Conservation (phyloP, 2,888 invertebrate species). For the Conus canariensis region DNA sequence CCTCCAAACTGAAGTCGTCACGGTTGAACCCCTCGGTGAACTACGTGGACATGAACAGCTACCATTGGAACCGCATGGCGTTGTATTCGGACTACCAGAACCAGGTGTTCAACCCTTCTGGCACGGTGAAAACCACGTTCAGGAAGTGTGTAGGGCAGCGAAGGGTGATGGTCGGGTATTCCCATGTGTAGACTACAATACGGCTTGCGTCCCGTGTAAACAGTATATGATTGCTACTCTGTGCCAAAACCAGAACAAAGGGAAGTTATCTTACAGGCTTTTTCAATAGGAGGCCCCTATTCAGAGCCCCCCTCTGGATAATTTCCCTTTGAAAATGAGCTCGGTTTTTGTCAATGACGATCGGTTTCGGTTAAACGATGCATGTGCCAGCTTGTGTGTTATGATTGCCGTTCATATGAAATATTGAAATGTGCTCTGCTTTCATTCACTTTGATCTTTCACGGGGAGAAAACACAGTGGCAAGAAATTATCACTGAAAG, state of each 20-base stretch:
- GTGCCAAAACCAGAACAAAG: no score
- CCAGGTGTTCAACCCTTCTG: slow-evolving; percentile 36
- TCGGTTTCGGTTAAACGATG: no score
- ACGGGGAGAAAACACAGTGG: no score
- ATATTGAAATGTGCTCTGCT: no score
- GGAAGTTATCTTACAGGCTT: not conserved
- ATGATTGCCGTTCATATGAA: no score
- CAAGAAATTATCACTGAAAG: no score
- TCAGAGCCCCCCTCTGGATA: no score
- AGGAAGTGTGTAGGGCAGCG: slow-evolving; percentile 31
- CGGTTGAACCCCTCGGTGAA: slow-evolving; percentile 31
- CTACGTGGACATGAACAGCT: slow-evolving; percentile 46
- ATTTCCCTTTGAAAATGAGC: no score
- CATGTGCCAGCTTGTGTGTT: no score
- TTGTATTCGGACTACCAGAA: slow-evolving; percentile 44
- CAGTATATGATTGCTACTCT: no score
- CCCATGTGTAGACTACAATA: not conserved
- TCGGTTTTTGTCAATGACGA: no score
- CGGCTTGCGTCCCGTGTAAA: not conserved
- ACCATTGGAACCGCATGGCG: slow-evolving; percentile 46
- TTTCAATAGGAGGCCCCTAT: not conserved
- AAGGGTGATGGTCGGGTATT: not conserved
- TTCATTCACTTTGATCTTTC: no score
- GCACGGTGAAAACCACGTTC: slow-evolving; percentile 35
- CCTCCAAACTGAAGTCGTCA: slow-evolving; percentile 40